Base-by-base conservation (phyloP, 2,888 invertebrate genomes). In the Patella depressa region DNA sequence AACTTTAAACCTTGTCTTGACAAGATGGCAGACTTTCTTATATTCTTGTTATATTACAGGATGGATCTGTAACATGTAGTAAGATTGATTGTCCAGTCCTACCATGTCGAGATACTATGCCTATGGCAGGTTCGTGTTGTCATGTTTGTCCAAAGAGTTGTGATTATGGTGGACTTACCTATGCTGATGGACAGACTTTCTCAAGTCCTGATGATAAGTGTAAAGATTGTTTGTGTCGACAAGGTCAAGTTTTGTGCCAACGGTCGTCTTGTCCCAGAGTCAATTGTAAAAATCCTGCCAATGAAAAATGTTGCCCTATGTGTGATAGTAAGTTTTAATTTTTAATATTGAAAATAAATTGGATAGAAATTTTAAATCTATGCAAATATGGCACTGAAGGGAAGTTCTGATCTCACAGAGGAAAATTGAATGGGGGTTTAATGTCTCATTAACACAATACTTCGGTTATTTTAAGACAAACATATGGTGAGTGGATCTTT, bases 151-250 rank as follows among this genome's bases (percentile, higher is more conserved):
- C 83, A 72, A 82, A 79, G 76, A 81, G 71, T 24, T 87, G 87
- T 75, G 34, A 69, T 4, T 84, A 85, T 71, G 80, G 81, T 69
- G 85, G 86, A 5, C 82, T 84, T 76, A 79, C 72, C 55, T 86
- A 87, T 71, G 81, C 85, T 69, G 81, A 87, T 24, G 88, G 88
- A 29, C 84, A 85, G 71, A 83, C 80, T 24, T 88, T 89, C 72
- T 79, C 82, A 34, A 84, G 83, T 54, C 82, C 85, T 9, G 79
- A 76, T 0, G 83, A 84, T 72, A 80, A 75, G 59, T 89, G 90
- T 80, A 81, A 87, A 74, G 84, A 87, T 70, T 90, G 90, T 79
- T 71, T 79, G 14, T 90, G 90, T 80, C 81, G 83, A 78, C 79
- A 84, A 19, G 88, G 88, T 3, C 78, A 83, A 57, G 85, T 88